Evolutionary conservation across 2,888 invertebrate species (phyloP).

Genomic region (Pollenia amentaria): DNA sequence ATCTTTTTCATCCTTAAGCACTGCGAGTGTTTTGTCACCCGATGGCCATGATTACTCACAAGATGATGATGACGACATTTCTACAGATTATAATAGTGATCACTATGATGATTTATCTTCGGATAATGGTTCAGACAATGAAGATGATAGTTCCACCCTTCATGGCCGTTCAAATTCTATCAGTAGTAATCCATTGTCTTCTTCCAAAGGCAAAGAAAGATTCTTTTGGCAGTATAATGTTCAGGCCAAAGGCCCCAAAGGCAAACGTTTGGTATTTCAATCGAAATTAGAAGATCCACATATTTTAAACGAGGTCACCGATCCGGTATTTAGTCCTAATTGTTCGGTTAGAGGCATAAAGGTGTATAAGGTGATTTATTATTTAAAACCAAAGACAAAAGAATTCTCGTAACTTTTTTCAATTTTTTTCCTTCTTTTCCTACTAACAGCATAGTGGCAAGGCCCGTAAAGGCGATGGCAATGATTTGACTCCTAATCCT

Average conservation of each 20-base stretch:
- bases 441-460: constrained; percentile 88
- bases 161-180: constrained; percentile 69
- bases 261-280: constrained; percentile 93
- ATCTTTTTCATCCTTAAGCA: constrained; percentile 92
- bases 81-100: constrained; percentile 93
- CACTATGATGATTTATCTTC: constrained; percentile 94
- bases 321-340: constrained; percentile 97
- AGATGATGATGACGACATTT: constrained; percentile 91
- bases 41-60: constrained; percentile 92
- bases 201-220: constrained; percentile 89
- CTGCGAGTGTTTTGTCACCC: constrained; percentile 93
- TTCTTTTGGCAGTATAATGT: constrained; percentile 99
- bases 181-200: constrained; percentile 80
- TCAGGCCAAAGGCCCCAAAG: constrained; percentile 98
- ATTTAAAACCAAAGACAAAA: neutral
- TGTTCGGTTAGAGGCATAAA: constrained; percentile 96
- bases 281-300: constrained; percentile 96
- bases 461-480: constrained; percentile 98
- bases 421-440: neutral
- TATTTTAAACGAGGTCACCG: constrained; percentile 94
- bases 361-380: constrained; percentile 85
- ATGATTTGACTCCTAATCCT: constrained; percentile 98
- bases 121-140: constrained; percentile 88
- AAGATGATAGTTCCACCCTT: constrained; percentile 81
- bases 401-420: constrained; percentile 32